Percentiles rank a stretch among this genome's conserved stretches.
phyloP scores from a whole-genome alignment of 2,888 invertebrate species.

The Monochamus alternatus region DNA sequence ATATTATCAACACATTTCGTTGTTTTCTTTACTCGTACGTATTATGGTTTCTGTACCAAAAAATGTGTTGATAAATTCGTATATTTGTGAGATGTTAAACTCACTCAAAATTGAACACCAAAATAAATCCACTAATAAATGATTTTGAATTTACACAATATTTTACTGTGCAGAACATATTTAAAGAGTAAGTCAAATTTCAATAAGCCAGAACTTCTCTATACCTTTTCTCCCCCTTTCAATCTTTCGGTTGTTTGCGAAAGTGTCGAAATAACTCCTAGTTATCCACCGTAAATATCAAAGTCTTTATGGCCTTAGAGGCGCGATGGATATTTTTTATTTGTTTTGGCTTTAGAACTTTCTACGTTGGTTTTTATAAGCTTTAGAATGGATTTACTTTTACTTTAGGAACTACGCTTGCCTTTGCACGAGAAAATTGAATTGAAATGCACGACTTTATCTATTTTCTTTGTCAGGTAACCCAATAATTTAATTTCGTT shows the following conservation, averaged over 20 bases:
- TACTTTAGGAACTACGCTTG: not conserved
- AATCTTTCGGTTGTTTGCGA: not conserved
- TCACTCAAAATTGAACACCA: too few species aligned
- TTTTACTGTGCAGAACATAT: too few species aligned
- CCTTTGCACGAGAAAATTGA: not conserved
- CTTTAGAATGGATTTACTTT: slow-evolving; percentile 2
- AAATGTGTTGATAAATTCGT: too few species aligned
- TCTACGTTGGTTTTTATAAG: not conserved
- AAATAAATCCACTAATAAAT: too few species aligned
- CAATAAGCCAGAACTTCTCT: not conserved
- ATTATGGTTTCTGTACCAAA: too few species aligned
- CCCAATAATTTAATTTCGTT: too few species aligned
- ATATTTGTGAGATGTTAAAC: too few species aligned
- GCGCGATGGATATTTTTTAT: not conserved
- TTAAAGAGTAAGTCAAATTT: too few species aligned
- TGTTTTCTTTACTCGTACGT: too few species aligned
- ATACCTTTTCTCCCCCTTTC: not conserved
- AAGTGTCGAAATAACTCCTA: not conserved
- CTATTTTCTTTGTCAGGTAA: not conserved
- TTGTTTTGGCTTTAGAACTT: not conserved
- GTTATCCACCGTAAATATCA: slow-evolving; percentile 5
- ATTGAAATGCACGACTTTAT: not conserved
- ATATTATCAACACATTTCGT: too few species aligned
- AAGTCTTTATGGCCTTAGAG: not conserved
- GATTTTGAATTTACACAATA: too few species aligned